Base-by-base conservation (phyloP, 2,888 invertebrate species). In the Mantis religiosa region DNA sequence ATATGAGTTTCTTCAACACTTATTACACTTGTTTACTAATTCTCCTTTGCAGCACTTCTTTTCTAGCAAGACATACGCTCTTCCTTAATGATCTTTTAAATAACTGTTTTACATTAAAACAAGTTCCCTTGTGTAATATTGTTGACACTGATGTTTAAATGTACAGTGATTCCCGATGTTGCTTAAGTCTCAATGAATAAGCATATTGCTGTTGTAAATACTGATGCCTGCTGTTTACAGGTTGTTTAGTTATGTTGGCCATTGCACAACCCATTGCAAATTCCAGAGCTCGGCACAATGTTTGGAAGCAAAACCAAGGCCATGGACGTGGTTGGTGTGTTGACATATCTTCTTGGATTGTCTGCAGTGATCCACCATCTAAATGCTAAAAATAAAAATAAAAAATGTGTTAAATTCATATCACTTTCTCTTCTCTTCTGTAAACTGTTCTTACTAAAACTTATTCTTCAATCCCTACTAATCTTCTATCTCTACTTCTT, bases 251-350 rank as follows among this genome's bases (percentile, higher is more conserved):
- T 90, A 95, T 93, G 91, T 94, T 94, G 34, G 94, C 94, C 93
- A 95, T 94, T 47, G 94, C 93, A 89, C 94, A 94, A 81, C 94
- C 94, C 93, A 94, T 94, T 85, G 92, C 92, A 82, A 94, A 91
- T 91, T 94, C 94, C 88, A 94, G 91, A 25, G 92, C 91, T 83
- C 94, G 92, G 91, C 94, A 94, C 1, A 94, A 88, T 0, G 95
- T 95, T 91, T 95, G 95, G 91, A 94, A 94, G 41, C 93, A 91
- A 87, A 95, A 93, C 95, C 95, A 95, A 0, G 94, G 94, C 94
- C 94, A 94, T 15, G 94, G 93, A 87, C 93, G 93, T 3, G 88
- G 84, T 41, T 71, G 54, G 25, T 20, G 6, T 71, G 28, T 83
- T 83, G 14, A 82, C 47, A 83, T 27, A 27, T 92, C 84, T 92